Conservation (phyloP, 2,888 invertebrate genomes). For the Dryocosmus kuriphilus region DNA sequence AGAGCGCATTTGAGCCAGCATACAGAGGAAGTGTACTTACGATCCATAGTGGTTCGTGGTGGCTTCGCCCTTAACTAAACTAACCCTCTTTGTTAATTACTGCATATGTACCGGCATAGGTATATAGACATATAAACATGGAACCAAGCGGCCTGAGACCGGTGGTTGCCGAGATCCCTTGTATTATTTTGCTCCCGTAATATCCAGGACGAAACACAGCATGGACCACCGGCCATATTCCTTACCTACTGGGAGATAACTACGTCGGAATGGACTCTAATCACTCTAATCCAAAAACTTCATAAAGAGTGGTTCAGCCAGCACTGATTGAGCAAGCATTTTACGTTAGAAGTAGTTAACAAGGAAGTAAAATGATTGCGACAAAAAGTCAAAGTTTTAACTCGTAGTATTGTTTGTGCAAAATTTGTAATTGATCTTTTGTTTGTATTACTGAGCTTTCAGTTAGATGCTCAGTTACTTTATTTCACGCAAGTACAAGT, state of each 20-base stretch:
- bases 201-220: constrained; percentile 65
- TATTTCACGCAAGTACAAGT: too few relatives aligned
- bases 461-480: too few relatives aligned
- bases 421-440: too few relatives aligned
- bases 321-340: too few relatives aligned
- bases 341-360: too few relatives aligned
- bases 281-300: too few relatives aligned
- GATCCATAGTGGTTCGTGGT: constrained; percentile 67
- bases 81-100: constrained; percentile 74
- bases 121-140: constrained; percentile 42
- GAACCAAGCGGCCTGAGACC: constrained; percentile 18
- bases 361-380: too few relatives aligned
- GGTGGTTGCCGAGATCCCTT: constrained; percentile 60
- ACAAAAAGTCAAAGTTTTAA: too few relatives aligned
- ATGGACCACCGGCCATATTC: constrained; percentile 66
- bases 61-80: constrained; percentile 72
- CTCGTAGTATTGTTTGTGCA: too few relatives aligned
- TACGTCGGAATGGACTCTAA: constrained; percentile 59
- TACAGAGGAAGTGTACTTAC: constrained; percentile 43
- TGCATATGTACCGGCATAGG: constrained; percentile 61
- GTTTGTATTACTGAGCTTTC: too few relatives aligned
- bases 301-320: too few relatives aligned
- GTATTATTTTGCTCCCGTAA: constrained; percentile 66
- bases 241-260: constrained; percentile 60
- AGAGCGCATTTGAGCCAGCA: constrained; percentile 56